phyloP scores from a whole-genome alignment of 37 sponge, comb jelly and placozoan genomes.

The Haliclona indistincta region DNA sequence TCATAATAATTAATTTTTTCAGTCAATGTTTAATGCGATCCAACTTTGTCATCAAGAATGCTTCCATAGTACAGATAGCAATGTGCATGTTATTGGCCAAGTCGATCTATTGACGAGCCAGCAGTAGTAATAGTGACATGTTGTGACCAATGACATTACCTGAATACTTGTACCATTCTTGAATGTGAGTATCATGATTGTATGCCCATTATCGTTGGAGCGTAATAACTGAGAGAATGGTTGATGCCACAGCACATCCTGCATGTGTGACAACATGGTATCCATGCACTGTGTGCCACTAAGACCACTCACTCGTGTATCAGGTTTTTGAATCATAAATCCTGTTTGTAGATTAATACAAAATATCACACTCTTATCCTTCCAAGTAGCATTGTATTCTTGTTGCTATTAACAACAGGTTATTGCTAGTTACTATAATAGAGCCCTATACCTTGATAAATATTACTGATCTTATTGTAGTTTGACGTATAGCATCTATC shows the following conservation, averaged over 20 bases:
- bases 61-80: slow-evolving; percentile 5
- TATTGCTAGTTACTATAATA: background rate
- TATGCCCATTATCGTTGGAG: slow-evolving; percentile 51
- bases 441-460: slow-evolving; percentile 10
- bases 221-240: slow-evolving; percentile 21
- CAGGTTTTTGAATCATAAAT: slow-evolving; percentile 4
- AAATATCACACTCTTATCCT: slow-evolving; percentile 4
- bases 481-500: slow-evolving; percentile 16
- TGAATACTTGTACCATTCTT: background rate
- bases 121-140: too few relatives aligned
- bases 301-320: slow-evolving; percentile 11
- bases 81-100: too few relatives aligned
- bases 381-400: slow-evolving; percentile 28
- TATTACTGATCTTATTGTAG: slow-evolving; percentile 23
- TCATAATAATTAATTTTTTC: too few relatives aligned
- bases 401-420: background rate
- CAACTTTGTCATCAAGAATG: background rate
- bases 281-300: background rate
- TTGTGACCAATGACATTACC: background rate
- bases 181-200: background rate
- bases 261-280: background rate
- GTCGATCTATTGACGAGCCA: too few relatives aligned
- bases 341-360: slow-evolving; percentile 28
- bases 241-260: slow-evolving; percentile 34
- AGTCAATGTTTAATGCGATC: too few relatives aligned